Base-by-base conservation (phyloP, 2,888 invertebrate genomes). In the Drosophila maculinotata region DNA sequence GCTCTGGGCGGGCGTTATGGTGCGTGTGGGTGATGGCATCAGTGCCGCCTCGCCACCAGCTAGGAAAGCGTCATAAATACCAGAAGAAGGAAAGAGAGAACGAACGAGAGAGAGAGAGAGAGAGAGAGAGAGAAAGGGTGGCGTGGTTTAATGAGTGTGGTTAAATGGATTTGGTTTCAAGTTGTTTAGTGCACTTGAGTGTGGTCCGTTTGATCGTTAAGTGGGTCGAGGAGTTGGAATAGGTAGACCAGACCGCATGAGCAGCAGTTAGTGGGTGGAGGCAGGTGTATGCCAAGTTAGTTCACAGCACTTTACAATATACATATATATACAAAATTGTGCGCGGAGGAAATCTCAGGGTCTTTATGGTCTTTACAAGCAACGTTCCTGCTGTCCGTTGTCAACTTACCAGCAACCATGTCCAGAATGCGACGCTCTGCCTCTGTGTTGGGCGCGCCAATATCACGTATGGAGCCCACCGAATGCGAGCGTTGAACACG, bases 381-480 rank as follows among this genome's bases (percentile, higher is more conserved):
- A 47, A 33, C n/a, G 42, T 26, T 47, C 33, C 6, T 9, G 7
- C 5, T 30, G 12, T 33, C 5, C 25, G 3, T 23, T 42, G 4
- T 10, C 48, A 69, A 85, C 84, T 87, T 72, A 91, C 91, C 95
- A 76, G 94, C 93, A 68, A 95, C 94, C 82, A 95, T 92, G 69
- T 96, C 95, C 72, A 95, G 92, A 76, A 96, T 95, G 81, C 95
- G 93, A 86, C 94, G 93, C 83, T 95, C 95, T n/a, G 92, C 92
- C 30, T 95, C 95, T 4, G 94, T 94, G 86, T 94, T 95, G 9
- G 87, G 87, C 8, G 73, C 77, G 2, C 94, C 94, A 23, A 96
- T 93, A 82, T 96, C 96, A 90, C 96, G 95, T 69, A 95, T 92
- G 62, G 94, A 94, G 38, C 96, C 95, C 80, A 95, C 95, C 0